Evolutionary conservation across 2,888 invertebrate species (phyloP), one percentile per base, ranked within the genome.

Genomic region (Amblyteles armatorius): DNA sequence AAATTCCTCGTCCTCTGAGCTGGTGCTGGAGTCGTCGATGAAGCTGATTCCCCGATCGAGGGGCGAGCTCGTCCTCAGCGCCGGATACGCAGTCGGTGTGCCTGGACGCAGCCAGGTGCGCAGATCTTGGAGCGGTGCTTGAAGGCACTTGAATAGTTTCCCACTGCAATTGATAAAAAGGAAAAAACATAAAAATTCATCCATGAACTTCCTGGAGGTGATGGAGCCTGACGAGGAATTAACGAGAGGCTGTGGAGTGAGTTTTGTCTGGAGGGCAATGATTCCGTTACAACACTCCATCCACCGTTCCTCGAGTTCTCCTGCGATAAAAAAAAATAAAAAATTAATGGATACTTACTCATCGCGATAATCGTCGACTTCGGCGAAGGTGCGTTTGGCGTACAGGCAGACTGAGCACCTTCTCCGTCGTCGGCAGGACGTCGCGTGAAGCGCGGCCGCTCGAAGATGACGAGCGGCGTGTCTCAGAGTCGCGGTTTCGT

Each of bases 381-480:
- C 95, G 79, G 95, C 94, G 87, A 95, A 96, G 1, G 95, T 95
- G 60, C 95, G 94, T 88, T 95, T 95, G 2, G 95, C 95, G 88
- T 96, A 95, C 3, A 95, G 93, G 89, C 96, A 96, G 33, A 96
- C 95, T 6, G 95, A 95, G 88, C 96, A 96, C 88, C 95, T 95
- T 88, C 95, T 94, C 82, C 95, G 89, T 52, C 93, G 91, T 22
- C 93, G 91, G 80, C 93, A 93, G 55, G 93, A 90, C 0, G 93
- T 93, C 7, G 93, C 93, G 79, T 93, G 93, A 19, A 93, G 83
- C 3, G 93, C 93, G 4, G 93, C 92, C 0, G 93, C 93, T 16
- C 92, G 91, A 7, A 93, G 90, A 87, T 95, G 95, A 72, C 94
- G 93, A 26, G 95, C 95, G 68, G 94, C 94, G 83, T 95, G 93